These are phyloP conservation scores for Trichomycterus rosablanca DNA, from an alignment of 2,113 vertebrate species.

Conservation along the genomic window DNA sequence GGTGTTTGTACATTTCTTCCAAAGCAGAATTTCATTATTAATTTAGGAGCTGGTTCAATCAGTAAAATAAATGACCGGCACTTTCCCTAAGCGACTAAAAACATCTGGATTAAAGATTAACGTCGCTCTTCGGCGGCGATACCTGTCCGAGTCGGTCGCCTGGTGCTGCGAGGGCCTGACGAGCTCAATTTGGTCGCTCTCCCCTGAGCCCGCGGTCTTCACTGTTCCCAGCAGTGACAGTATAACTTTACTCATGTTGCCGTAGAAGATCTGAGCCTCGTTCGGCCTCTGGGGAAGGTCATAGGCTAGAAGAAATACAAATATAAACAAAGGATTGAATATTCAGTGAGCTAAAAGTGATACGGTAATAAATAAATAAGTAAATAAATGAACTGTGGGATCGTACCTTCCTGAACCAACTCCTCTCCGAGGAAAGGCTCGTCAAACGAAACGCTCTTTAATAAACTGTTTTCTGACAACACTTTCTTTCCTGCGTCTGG, in stretches of 20 bases:
- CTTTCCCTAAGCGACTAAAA: too few relatives aligned
- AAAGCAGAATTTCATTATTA: too few relatives aligned
- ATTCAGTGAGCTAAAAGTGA: not conserved
- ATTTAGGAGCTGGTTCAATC: too few relatives aligned
- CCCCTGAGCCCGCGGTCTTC: conserved; percentile 42
- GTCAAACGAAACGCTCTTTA: conserved; percentile 76
- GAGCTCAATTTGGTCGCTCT: conserved; percentile 48
- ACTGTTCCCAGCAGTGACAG: conserved; percentile 74
- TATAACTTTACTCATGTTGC: conserved; percentile 76
- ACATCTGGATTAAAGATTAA: too few relatives aligned
- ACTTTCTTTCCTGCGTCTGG: conserved; percentile 63
- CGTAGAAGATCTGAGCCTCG: conserved; percentile 82
- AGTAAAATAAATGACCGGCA: too few relatives aligned
- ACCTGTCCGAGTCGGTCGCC: conserved; percentile 67
- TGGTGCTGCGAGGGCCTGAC: conserved; percentile 42
- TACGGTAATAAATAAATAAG: too few relatives aligned
- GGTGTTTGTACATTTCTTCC: too few relatives aligned
- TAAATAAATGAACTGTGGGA: not conserved
- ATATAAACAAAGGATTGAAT: not conserved
- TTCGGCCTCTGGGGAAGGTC: conserved; percentile 79
- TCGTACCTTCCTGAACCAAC: conserved; percentile 41
- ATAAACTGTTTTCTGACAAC: conserved; percentile 74
- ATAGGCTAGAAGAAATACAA: conserved; percentile 60
- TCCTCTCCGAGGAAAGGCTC: conserved; percentile 84
- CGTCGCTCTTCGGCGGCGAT: too few relatives aligned